Percentiles rank a stretch among this genome's conserved stretches.
Conservation (phyloP, 2,797 vertebrate species). For the Danio aesculapii region DNA sequence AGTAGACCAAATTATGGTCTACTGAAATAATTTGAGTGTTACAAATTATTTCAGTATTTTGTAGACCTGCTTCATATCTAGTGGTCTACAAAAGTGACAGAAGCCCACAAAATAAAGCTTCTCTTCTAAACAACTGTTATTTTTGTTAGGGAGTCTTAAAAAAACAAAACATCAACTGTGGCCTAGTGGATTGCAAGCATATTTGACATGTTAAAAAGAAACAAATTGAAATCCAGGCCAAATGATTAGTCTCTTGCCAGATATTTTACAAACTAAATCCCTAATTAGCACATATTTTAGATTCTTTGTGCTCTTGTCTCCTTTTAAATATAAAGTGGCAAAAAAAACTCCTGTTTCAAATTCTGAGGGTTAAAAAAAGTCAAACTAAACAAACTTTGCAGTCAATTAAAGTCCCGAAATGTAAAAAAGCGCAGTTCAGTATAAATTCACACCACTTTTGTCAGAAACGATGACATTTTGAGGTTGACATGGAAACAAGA, state of each 20-base stretch:
- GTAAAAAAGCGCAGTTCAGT: neutral
- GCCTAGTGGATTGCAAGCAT: neutral
- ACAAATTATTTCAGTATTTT: neutral
- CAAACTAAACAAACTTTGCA: neutral
- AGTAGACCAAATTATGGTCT: too few species aligned
- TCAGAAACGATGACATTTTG: slow-evolving; percentile 12
- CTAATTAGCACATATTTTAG: too few species aligned
- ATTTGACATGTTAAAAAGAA: neutral
- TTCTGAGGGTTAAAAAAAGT: neutral
- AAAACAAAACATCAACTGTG: too few species aligned
- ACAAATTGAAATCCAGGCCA: neutral
- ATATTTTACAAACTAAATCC: neutral
- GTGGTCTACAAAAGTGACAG: neutral
- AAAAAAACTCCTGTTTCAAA: too few species aligned
- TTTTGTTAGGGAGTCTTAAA: neutral
- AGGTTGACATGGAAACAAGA: slow-evolving; percentile 23
- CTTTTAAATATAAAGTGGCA: too few species aligned
- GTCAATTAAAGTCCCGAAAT: slow-evolving; percentile 10
- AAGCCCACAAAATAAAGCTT: neutral
- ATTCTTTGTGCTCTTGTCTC: too few species aligned
- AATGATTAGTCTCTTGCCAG: neutral
- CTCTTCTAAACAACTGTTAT: too few species aligned
- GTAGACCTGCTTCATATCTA: neutral
- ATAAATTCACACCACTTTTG: neutral
- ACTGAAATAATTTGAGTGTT: too few species aligned